Base-by-base conservation (phyloP, 2,797 vertebrate genomes). In the Percopsis omiscomaycus region DNA sequence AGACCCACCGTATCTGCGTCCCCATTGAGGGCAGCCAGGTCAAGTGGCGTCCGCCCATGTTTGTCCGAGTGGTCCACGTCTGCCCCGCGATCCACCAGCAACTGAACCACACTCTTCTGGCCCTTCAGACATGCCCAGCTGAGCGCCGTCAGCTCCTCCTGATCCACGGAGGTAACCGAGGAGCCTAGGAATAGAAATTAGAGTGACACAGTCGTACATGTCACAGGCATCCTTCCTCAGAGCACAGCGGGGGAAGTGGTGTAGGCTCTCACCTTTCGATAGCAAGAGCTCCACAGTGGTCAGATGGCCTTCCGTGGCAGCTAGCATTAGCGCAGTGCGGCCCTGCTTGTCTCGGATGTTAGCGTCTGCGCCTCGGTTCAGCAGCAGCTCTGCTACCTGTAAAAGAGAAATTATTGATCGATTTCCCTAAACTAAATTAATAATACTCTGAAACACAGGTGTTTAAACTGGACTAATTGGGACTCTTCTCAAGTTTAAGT, bases 91-190 rank as follows among this genome's bases (percentile, higher is more conserved):
- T 96, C 96, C 54, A 96, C 92, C 69, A 99, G 89, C 53, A 92
- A 91, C 78, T 92, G 95, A 74, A 96, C 94, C 11, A 91, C 94
- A 0, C 87, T 85, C 86, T 90, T 94, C 82, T 97, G 97, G 14
- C 96, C 95, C 86, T 96, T 99, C 69, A 98, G 86, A 85, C 97
- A 98, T 0, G 96, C 96, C 98, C 97, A 98, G 85, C 96, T 93
- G 27, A 98, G 83, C 0, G 95, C 93, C 0, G 94, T 95, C 84
- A 98, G 84, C 0, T 96, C 97, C 77, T 99, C 97, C 80, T 95
- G 96, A 84, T 99, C 98, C 74, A 93, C 76, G 2, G 94, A 87
- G 42, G 94, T 92, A 82, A 96, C 63, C 49, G 86, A 71, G 12
- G 94, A 95, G 47, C 95, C 98, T 99, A 81, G 61, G 52, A 63